These are phyloP conservation scores for rabbit (Oryctolagus cuniculus) DNA, from an alignment of 2,113 vertebrate species.

Conservation along the genomic window mOryCun1.1 NC_091432.1:85379001-85379500, in stretches of 20 bases:
- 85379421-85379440: not conserved
- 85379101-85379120: not conserved
- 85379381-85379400: not conserved
- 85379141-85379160: not conserved
- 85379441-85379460: not conserved
- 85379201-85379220: not conserved
- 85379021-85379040: not conserved
- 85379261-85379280: not conserved
- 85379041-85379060: not conserved
- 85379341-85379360: not conserved
- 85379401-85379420: not conserved
- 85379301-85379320: not conserved
- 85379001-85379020: accelerated
- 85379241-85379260: not conserved
- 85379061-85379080: not conserved
- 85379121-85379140: not conserved
- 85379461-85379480: not conserved
- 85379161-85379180: not conserved
- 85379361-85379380: not conserved
- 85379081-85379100: not conserved
- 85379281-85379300: not conserved
- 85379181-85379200: not conserved
- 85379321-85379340: not conserved
- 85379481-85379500: not conserved
- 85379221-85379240: not conserved